Evolutionary conservation across 2,797 vertebrate genomes (phyloP).

Genomic region (Anguilla megastoma): DNA sequence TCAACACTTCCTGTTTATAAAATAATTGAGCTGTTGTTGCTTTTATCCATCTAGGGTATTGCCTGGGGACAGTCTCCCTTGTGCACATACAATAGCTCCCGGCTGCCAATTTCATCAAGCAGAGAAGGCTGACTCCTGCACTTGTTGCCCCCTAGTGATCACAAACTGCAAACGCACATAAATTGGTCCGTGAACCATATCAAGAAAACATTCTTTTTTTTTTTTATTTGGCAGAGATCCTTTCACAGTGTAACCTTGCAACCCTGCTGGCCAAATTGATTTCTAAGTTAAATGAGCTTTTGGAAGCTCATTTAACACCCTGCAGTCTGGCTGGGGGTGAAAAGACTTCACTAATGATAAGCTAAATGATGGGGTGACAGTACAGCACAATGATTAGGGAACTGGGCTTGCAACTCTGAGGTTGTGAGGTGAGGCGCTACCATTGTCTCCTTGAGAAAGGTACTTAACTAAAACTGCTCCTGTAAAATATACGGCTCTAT

Average conservation of each 20-base stretch:
- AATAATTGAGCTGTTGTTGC: neutral
- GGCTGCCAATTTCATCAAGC: neutral
- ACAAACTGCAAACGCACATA: neutral
- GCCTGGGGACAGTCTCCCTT: neutral
- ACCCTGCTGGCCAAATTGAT: neutral
- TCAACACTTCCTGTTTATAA: neutral
- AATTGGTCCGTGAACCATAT: neutral
- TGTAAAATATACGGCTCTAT: neutral
- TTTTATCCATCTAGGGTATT: neutral
- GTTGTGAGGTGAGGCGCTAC: neutral
- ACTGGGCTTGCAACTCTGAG: neutral
- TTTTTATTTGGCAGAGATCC: neutral
- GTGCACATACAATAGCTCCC: neutral
- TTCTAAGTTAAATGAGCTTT: neutral
- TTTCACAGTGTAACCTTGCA: neutral
- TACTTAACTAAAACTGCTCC: neutral
- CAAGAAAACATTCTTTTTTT: neutral
- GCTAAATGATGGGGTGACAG: neutral
- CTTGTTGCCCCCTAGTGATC: neutral
- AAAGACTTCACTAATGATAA: neutral
- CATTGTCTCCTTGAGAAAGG: neutral
- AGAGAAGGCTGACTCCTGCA: neutral
- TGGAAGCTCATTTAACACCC: neutral
- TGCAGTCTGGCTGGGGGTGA: neutral
- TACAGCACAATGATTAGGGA: no score